Evolutionary conservation across 2,888 invertebrate genomes (phyloP), one percentile per base, ranked within the genome.

Genomic region (Ommatoiulus sabulosus): DNA sequence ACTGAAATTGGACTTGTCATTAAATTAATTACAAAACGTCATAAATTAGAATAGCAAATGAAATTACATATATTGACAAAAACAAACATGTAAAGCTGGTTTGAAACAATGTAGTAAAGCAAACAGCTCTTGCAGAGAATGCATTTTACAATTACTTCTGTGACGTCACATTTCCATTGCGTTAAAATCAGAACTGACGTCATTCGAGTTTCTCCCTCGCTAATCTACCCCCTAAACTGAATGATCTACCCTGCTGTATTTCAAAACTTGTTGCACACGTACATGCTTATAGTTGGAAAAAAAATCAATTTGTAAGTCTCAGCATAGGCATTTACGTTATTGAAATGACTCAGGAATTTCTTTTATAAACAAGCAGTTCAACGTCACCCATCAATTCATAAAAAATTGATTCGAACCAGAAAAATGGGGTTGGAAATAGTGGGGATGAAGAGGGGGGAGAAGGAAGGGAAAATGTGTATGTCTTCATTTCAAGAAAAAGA

Each of bases 381-480:
- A 80, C 80, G 80, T 80, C 80, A 80, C 80, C 80, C 80, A 80
- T 80, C 80, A 80, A 80, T 80, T 80, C 80, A 80, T 80, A 80
- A 80, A 80, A 80, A 80, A 80, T 80, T 80, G 80, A 80, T 80
- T 80, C 80, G 80, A 80, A 80, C 35, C 80, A 80, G 35, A 80
- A 80, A 80, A 80, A 80, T 80, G 35, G 80, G 80, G 80, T 80
- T 35, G 80, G 80, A 15, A 35, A 80, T 24, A 24, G 35, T 24
- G 20, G 35, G 12, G 20, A 24, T 35, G 24, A 24, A 10, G 80
- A 35, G 80, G 35, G 35, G 80, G 80, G 7, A 80, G 80, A 43
- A 80, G 72, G 72, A 80, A 43, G 80, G 15, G 7, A 35, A 80
- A 35, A 80, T 24, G 10, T 24, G 24, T 35, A 80, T 15, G 80